A percentile compares a stretch with the other conserved stretches of the same genome.
Evolutionary conservation across 2,797 vertebrate species (phyloP).

Genomic region (Manis javanica): DNA sequence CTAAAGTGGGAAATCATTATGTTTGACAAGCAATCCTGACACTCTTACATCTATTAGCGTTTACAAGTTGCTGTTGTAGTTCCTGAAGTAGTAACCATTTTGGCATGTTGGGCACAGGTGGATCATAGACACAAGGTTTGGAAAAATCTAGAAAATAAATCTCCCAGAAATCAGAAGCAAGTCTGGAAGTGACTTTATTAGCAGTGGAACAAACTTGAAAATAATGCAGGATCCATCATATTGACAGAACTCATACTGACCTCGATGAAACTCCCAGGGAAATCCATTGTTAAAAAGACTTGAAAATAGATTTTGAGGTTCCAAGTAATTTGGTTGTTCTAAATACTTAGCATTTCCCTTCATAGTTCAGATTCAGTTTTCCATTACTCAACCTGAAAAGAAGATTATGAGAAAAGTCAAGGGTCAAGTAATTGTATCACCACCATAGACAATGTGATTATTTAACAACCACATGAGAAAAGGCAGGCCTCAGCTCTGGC

Average conservation of each 20-base stretch:
- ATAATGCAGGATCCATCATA: neutral
- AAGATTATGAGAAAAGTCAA: slow-evolving; percentile 48
- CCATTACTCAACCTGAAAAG: slow-evolving; percentile 63
- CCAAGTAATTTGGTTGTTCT: neutral
- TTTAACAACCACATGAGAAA: neutral
- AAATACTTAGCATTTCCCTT: slow-evolving; percentile 59
- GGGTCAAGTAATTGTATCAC: neutral
- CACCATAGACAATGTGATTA: neutral
- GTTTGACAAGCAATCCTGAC: neutral
- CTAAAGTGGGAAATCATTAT: neutral
- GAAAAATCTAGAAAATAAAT: neutral
- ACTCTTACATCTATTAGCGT: neutral
- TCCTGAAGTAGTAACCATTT: neutral
- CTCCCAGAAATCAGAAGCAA: neutral
- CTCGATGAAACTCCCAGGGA: neutral
- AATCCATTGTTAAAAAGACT: slow-evolving; percentile 4
- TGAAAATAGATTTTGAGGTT: neutral
- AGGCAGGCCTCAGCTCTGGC: neutral
- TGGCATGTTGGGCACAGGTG: neutral
- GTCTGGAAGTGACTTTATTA: slow-evolving; percentile 71
- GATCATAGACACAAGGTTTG: neutral
- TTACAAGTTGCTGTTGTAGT: neutral
- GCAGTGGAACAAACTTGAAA: slow-evolving; percentile 3
- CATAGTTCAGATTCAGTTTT: slow-evolving; percentile 55
- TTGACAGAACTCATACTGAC: neutral